Evolutionary conservation across 30 jellyfish, hydroid and myxozoan genomes (phyloP), one percentile per base, ranked within the genome.

Genomic region (Cassiopea andromeda): DNA sequence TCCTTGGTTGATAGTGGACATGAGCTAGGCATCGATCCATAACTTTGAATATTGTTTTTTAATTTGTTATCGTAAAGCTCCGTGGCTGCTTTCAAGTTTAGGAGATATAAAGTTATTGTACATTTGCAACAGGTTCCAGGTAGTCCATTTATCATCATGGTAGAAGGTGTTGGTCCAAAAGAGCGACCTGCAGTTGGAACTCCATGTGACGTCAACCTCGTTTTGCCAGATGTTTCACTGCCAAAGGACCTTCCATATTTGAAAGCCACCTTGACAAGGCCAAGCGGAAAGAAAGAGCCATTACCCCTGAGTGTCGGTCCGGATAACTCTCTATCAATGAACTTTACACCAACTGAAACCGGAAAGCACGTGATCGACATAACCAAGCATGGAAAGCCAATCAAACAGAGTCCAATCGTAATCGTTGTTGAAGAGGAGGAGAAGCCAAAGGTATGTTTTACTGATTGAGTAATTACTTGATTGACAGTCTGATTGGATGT

Each of bases 71-170:
- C 38, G 38, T 27, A 27, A 27, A 27, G 38, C 38, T 27, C 38
- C 10, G 64, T 54, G 64, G 64, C 12, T 6, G 78, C 78, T n/a
- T 69, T 44, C 47, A 44, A 7, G 78, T 69, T 69, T 5, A 69
- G 16, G 15, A 64, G 73, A 64, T 7, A 2, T 9, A 2, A 64
- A 64, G 2, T 27, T 7, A 5, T 4, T 64, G 5, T 64, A 16
- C 15, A 14, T 46, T 18, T 59, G 2, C 69, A 19, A 7, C 70
- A 87, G 94, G 90, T 87, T 72, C 85, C 96, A 18, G 91, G 91
- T 14, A 90, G 98, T 84, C 99, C 99, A 44, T 94, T 94, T 95
- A 73, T 91, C 48, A 83, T 94, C 48, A 71, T 91, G 77, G 99
- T 94, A 18, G 97, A 80, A 78, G 94, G 94, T 18, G 82, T 69